Percentiles rank a stretch among this genome's conserved stretches.
Evolutionary conservation across 2,113 vertebrate genomes (phyloP).

Genomic region (Hemiprocne comata): DNA sequence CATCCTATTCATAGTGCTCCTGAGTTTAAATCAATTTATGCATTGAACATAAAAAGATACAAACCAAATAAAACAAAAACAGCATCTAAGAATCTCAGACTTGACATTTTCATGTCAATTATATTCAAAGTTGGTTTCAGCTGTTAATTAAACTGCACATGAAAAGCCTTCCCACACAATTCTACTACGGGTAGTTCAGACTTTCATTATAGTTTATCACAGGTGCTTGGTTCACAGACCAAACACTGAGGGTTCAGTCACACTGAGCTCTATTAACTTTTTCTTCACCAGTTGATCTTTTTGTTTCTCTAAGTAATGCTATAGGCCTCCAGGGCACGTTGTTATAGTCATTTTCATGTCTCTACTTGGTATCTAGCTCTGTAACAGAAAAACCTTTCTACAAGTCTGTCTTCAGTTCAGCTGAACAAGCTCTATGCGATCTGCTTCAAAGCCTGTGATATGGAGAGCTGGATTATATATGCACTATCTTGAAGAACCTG

Average conservation of each 20-base stretch:
- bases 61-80: background rate
- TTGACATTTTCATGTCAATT: background rate
- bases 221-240: background rate
- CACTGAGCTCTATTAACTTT: background rate
- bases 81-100: background rate
- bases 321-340: background rate
- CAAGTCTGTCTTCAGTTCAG: background rate
- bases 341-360: background rate
- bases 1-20: background rate
- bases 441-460: background rate
- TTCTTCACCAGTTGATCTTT: background rate
- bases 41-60: background rate
- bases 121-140: background rate
- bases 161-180: background rate
- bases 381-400: background rate
- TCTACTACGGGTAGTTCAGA: background rate
- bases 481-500: background rate
- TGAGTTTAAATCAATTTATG: background rate
- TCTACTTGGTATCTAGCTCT: background rate
- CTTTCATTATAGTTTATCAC: background rate
- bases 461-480: background rate
- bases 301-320: background rate
- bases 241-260: background rate
- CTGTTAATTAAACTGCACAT: background rate
- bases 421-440: background rate